These are phyloP conservation scores for Herpetotheres cachinnans DNA, from an alignment of 2,113 vertebrate genomes.

Conservation along the genomic window DNA sequence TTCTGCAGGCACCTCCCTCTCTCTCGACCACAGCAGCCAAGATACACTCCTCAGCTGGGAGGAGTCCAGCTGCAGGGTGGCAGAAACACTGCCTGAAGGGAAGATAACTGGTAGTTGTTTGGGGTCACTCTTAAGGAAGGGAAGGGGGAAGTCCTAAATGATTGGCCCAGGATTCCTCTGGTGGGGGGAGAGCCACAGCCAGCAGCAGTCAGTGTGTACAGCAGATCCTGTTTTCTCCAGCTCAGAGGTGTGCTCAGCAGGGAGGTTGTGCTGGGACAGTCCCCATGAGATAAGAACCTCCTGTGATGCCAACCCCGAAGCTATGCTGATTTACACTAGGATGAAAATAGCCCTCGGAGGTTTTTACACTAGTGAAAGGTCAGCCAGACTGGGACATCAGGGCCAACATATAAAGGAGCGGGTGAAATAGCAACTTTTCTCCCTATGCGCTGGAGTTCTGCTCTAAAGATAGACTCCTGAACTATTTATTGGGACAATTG, in stretches of 20 bases:
- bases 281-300: neutral
- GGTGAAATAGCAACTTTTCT: neutral
- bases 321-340: neutral
- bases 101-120: neutral
- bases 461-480: neutral
- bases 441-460: neutral
- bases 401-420: neutral
- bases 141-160: neutral
- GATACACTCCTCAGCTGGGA: neutral
- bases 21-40: neutral
- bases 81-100: neutral
- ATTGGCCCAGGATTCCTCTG: neutral
- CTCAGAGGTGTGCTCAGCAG: neutral
- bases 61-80: neutral
- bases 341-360: conserved; percentile 14
- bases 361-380: conserved; percentile 19
- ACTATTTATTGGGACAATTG: neutral
- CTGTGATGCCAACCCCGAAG: neutral
- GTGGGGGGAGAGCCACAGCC: neutral
- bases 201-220: neutral
- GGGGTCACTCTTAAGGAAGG: neutral
- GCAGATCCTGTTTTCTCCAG: neutral
- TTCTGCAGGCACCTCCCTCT: neutral
- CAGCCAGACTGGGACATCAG: neutral
- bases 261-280: neutral